phyloP scores from a whole-genome alignment of 1,140 invertebrate species.

The Hycleus phaleratus region DNA sequence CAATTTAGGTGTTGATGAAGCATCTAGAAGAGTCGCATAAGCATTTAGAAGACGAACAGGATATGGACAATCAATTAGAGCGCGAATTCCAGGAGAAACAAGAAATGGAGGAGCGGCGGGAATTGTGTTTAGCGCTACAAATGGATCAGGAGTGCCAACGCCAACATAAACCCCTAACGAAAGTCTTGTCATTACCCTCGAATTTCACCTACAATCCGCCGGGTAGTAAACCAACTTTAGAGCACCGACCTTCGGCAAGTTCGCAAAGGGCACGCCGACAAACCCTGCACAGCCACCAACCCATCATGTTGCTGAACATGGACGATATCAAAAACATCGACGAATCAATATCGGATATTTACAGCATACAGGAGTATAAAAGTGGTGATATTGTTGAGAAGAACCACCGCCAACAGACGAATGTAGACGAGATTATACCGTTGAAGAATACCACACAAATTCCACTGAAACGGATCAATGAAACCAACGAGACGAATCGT shows the following conservation, averaged over 20 bases:
- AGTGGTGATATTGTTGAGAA: slow-evolving; percentile 11
- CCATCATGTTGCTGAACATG: slow-evolving; percentile 28
- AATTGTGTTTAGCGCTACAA: slow-evolving; percentile 49
- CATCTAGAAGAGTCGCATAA: slow-evolving; percentile 98
- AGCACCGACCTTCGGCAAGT: slow-evolving; percentile 21
- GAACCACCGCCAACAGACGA: slow-evolving; percentile 18
- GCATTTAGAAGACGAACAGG: slow-evolving; percentile 85
- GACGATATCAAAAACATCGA: slow-evolving; percentile 39
- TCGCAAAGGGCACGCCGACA: slow-evolving; percentile 24
- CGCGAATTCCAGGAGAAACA: slow-evolving; percentile 69
- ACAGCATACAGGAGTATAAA: slow-evolving; percentile 31
- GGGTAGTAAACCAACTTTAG: slow-evolving; percentile 22
- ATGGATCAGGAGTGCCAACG: slow-evolving; percentile 39
- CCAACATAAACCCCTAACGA: slow-evolving; percentile 36
- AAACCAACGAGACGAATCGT: slow-evolving; percentile 22
- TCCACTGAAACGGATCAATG: slow-evolving; percentile 20
- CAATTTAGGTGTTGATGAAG: slow-evolving; percentile 78
- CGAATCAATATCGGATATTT: slow-evolving; percentile 38
- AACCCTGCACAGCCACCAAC: slow-evolving; percentile 36
- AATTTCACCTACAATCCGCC: slow-evolving; percentile 64
- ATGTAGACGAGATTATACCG: slow-evolving; percentile 28
- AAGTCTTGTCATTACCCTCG: slow-evolving; percentile 53
- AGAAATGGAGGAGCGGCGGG: slow-evolving; percentile 64
- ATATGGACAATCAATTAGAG: slow-evolving; percentile 84
- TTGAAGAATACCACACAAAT: slow-evolving; percentile 6